Evolutionary conservation across 2,888 invertebrate genomes (phyloP).

Genomic region (Meloe dianella): DNA sequence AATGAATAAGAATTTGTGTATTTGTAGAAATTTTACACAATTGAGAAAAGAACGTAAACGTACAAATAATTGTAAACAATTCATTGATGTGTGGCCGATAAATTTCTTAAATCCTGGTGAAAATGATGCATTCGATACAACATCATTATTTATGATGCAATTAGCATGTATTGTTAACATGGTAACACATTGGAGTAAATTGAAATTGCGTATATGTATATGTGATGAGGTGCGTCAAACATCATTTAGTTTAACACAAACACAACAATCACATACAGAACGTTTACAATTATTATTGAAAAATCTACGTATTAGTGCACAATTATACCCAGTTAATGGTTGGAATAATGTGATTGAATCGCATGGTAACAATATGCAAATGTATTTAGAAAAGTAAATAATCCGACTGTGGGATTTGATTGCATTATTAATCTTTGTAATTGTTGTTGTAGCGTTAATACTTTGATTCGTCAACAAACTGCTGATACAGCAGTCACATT

Average conservation of each 20-base stretch:
- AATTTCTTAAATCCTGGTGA: slow-evolving; percentile 83
- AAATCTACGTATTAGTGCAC: slow-evolving; percentile 84
- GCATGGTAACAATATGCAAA: slow-evolving; percentile 45
- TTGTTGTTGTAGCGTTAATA: slow-evolving; percentile 67
- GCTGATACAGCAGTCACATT: slow-evolving; percentile 88
- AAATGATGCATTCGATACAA: slow-evolving; percentile 85
- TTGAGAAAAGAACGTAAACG: slow-evolving; percentile 79
- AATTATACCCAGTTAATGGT: slow-evolving; percentile 71
- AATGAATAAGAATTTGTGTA: slow-evolving; percentile 89
- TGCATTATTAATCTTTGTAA: neutral
- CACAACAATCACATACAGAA: slow-evolving; percentile 46
- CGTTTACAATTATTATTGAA: slow-evolving; percentile 76
- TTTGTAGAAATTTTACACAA: slow-evolving; percentile 89
- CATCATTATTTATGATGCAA: slow-evolving; percentile 94
- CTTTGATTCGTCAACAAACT: slow-evolving; percentile 76
- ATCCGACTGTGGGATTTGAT: too few species aligned
- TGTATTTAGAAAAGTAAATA: slow-evolving; percentile 51
- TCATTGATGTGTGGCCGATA: slow-evolving; percentile 98
- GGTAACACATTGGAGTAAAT: slow-evolving; percentile 85
- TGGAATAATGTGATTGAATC: slow-evolving; percentile 53
- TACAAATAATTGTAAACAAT: slow-evolving; percentile 70
- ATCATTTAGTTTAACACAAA: slow-evolving; percentile 49
- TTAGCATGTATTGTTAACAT: slow-evolving; percentile 94
- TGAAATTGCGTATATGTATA: slow-evolving; percentile 85
- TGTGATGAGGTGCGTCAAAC: slow-evolving; percentile 65